Evolutionary conservation across 2,113 vertebrate species (phyloP).

Genomic region (Halcyon senegalensis): DNA sequence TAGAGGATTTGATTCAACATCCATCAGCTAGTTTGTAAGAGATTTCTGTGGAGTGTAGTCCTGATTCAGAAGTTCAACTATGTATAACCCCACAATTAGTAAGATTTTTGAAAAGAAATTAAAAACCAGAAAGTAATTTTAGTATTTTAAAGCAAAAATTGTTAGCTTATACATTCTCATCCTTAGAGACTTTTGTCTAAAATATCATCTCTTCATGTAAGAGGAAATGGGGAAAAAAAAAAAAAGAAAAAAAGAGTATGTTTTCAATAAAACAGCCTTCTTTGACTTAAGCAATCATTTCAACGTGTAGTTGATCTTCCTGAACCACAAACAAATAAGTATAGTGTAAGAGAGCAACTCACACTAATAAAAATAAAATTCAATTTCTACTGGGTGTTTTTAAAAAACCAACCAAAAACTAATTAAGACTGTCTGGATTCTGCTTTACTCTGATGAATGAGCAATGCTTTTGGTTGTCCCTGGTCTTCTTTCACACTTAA

Average conservation of each 20-base stretch:
- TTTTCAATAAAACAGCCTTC: background rate
- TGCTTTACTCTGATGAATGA: background rate
- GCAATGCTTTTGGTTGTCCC: background rate
- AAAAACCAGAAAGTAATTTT: background rate
- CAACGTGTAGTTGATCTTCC: background rate
- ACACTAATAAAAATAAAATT: slow-evolving; percentile 1
- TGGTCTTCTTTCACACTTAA: background rate
- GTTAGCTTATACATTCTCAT: background rate
- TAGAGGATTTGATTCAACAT: background rate
- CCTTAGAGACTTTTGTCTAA: background rate
- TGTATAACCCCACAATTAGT: background rate
- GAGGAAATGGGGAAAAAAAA: too few relatives aligned
- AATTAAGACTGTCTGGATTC: slow-evolving; percentile 33
- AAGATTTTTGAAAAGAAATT: background rate
- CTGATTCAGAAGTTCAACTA: background rate
- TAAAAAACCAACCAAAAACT: background rate
- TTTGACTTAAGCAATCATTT: background rate
- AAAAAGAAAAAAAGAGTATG: too few relatives aligned
- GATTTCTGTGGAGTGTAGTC: background rate
- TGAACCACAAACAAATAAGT: background rate
- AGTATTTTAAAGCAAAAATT: background rate
- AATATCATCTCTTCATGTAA: background rate
- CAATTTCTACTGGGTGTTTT: background rate
- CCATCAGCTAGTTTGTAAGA: background rate
- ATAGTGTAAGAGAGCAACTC: background rate